Percentiles rank a stretch among this genome's conserved stretches.
Conservation (phyloP, 2,113 vertebrate genomes). For the Gallinago undulata region DNA sequence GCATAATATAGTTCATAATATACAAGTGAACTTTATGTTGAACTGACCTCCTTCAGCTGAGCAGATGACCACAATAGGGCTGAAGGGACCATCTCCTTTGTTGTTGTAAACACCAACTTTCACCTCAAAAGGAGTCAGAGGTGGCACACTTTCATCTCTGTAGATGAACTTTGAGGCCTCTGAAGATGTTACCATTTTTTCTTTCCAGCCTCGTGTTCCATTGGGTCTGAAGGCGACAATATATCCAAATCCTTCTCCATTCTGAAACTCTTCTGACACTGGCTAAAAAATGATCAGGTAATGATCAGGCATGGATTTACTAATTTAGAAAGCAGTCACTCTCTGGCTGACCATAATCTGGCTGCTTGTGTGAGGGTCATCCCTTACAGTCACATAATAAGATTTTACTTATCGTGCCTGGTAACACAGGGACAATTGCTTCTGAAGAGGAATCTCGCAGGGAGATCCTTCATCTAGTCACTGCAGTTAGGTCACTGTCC, state of each 20-base stretch:
- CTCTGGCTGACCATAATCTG: neutral
- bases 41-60: slow-evolving; percentile 94
- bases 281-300: slow-evolving; percentile 77
- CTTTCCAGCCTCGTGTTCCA: slow-evolving; percentile 94
- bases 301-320: neutral
- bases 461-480: neutral
- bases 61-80: slow-evolving; percentile 88
- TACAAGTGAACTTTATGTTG: neutral
- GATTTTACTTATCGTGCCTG: neutral
- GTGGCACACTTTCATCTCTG: slow-evolving; percentile 93
- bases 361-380: neutral
- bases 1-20: neutral
- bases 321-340: neutral
- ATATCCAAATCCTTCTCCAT: slow-evolving; percentile 95
- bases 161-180: slow-evolving; percentile 95
- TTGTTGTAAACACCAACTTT: slow-evolving; percentile 98
- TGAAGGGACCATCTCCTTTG: slow-evolving; percentile 96
- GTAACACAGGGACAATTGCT: neutral
- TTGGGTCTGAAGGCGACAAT: slow-evolving; percentile 96
- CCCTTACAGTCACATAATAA: neutral
- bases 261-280: slow-evolving; percentile 97
- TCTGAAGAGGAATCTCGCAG: neutral
- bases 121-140: slow-evolving; percentile 93
- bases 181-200: slow-evolving; percentile 96
- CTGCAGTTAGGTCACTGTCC: neutral